A percentile compares a stretch with the other conserved stretches of the same genome.
Evolutionary conservation across 2,888 invertebrate genomes (phyloP).

Genomic region (Amiota minor): DNA sequence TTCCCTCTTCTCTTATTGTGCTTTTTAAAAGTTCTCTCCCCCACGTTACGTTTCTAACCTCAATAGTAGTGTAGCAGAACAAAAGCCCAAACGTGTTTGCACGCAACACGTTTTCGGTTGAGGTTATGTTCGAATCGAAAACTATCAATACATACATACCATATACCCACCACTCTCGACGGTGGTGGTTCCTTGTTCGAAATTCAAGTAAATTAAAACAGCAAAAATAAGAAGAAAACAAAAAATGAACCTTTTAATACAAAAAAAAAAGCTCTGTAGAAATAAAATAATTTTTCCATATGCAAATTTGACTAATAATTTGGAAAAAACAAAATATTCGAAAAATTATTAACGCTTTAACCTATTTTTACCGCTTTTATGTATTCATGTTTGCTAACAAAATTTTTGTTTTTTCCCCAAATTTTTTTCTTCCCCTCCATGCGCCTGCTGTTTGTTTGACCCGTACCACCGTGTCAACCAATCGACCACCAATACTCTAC

Average conservation of each 20-base stretch:
- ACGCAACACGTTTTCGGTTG: slow-evolving; percentile 56
- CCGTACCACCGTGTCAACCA: slow-evolving; percentile 45
- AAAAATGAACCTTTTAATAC: slow-evolving; percentile 23
- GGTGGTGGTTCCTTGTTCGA: background rate
- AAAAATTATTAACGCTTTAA: slow-evolving; percentile 2
- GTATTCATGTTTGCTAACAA: slow-evolving; percentile 59
- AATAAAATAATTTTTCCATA: background rate
- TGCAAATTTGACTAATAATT: slow-evolving; percentile 34
- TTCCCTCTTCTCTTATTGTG: slow-evolving; percentile 29
- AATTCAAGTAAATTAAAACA: background rate
- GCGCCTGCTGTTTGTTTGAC: slow-evolving; percentile 39
- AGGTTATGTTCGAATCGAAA: slow-evolving; percentile 52
- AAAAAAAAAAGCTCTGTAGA: background rate
- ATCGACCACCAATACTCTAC: slow-evolving; percentile 34
- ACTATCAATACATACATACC: background rate
- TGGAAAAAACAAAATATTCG: slow-evolving; percentile 29
- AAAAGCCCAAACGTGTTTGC: slow-evolving; percentile 18
- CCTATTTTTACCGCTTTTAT: slow-evolving; percentile 39
- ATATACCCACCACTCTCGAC: background rate
- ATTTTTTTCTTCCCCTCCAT: slow-evolving; percentile 54
- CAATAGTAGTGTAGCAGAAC: slow-evolving; percentile 37
- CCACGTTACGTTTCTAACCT: slow-evolving; percentile 52
- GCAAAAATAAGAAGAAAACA: too few species aligned
- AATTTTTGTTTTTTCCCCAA: slow-evolving; percentile 56
- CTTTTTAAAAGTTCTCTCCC: slow-evolving; percentile 39